These are phyloP conservation scores for Ganaspis sp. DNA, from an alignment of 1,140 invertebrate species.

Conservation along the genomic window DNA sequence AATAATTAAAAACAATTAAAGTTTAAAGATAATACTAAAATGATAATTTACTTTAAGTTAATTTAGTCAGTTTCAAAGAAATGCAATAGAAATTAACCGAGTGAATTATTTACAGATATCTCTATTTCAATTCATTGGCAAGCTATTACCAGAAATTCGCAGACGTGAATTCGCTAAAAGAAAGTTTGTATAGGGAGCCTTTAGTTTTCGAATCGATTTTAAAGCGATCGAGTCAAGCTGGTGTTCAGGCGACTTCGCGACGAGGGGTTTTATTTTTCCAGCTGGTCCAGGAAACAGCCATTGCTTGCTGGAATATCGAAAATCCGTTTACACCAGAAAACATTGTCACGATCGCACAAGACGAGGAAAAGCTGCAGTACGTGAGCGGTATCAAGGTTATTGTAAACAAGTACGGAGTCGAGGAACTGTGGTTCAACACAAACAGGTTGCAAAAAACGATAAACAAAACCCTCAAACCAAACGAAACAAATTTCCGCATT, in stretches of 20 bases:
- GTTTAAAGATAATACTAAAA: background rate
- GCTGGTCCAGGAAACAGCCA: conserved; percentile 80
- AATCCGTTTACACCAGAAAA: conserved; percentile 78
- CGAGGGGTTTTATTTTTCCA: conserved; percentile 82
- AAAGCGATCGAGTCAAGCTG: conserved; percentile 71
- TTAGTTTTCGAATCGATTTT: conserved; percentile 69
- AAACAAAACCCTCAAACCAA: conserved; percentile 67
- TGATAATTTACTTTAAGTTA: background rate
- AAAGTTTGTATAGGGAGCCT: conserved; percentile 63
- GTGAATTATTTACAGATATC: conserved; percentile 63
- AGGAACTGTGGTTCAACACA: conserved; percentile 74
- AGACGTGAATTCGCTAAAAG: conserved; percentile 65
- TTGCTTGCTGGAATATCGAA: conserved; percentile 85
- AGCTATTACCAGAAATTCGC: conserved; percentile 72
- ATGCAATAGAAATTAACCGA: background rate
- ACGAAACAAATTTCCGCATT: conserved; percentile 70
- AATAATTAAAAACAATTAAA: background rate
- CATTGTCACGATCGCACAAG: conserved; percentile 78
- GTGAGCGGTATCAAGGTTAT: conserved; percentile 78
- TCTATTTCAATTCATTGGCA: conserved; percentile 76
- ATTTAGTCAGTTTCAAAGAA: too few species aligned
- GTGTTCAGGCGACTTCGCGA: conserved; percentile 71
- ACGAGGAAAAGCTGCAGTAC: conserved; percentile 80
- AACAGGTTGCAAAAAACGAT: conserved; percentile 74
- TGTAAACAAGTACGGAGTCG: conserved; percentile 62